Conservation (phyloP, 2,888 invertebrate species). For the Cyaniris semiargus region DNA sequence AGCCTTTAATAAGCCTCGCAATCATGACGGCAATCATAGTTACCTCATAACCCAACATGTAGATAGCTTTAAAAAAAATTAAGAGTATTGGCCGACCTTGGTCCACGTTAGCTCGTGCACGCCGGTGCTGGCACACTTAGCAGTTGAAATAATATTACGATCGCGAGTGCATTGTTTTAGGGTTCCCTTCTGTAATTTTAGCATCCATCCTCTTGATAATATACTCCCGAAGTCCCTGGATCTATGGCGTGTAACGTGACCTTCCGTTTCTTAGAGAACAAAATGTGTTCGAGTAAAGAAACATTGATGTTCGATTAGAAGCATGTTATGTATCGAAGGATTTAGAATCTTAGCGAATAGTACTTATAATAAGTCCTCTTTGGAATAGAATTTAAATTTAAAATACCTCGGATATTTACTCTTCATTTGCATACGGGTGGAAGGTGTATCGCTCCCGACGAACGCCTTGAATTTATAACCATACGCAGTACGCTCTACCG, state of each 20-base stretch:
- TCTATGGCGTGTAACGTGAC: too few relatives aligned
- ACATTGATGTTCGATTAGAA: background rate
- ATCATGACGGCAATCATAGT: background rate
- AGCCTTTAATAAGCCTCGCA: background rate
- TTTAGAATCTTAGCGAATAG: too few relatives aligned
- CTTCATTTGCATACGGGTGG: background rate
- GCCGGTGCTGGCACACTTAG: background rate
- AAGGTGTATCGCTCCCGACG: constrained; percentile 16
- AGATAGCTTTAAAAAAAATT: background rate
- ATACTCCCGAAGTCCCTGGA: background rate
- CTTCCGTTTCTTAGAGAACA: background rate
- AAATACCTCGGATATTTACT: background rate
- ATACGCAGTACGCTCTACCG: background rate
- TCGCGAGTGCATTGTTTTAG: background rate
- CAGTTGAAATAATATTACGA: constrained; percentile 20
- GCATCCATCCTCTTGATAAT: background rate
- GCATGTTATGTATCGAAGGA: too few relatives aligned
- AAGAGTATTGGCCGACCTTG: background rate
- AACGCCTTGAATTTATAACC: constrained; percentile 23
- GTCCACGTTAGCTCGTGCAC: background rate
- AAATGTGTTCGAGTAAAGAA: background rate
- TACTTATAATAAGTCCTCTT: background rate
- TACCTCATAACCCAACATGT: background rate
- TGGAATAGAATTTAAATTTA: background rate
- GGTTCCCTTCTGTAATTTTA: background rate